phyloP scores from a whole-genome alignment of 2,888 invertebrate species.

The Stegophylla sp. region DNA sequence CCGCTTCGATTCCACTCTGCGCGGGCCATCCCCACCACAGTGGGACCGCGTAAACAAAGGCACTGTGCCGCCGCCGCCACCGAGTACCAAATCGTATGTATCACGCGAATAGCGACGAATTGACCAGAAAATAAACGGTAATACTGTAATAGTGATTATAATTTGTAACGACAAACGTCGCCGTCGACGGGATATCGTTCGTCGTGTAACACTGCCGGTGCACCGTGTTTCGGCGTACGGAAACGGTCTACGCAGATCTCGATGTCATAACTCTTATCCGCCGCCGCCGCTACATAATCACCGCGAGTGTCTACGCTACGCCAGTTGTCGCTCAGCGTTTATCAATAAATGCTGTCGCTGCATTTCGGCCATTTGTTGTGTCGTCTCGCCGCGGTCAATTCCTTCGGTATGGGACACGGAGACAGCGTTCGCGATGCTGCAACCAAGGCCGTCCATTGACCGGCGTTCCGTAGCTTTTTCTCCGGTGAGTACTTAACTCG shows the following conservation, averaged over 20 bases:
- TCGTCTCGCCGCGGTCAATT: too few species aligned
- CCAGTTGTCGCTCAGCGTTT: background rate
- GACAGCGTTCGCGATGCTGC: background rate
- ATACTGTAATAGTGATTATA: background rate
- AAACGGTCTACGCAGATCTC: too few species aligned
- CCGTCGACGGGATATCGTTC: too few species aligned
- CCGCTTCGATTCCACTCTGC: constrained; percentile 30
- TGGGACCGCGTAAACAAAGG: constrained; percentile 54
- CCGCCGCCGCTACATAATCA: constrained; percentile 30
- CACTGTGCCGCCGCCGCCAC: constrained; percentile 17
- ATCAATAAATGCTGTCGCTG: background rate
- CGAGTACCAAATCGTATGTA: constrained; percentile 3
- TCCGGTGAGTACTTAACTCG: constrained; percentile 17
- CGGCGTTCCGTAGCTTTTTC: constrained; percentile 11
- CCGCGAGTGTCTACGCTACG: background rate
- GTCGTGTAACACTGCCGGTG: too few species aligned
- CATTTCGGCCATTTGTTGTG: background rate
- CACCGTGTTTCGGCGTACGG: too few species aligned
- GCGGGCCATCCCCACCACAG: constrained; percentile 32
- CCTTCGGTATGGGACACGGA: background rate
- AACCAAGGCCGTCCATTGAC: constrained; percentile 1
- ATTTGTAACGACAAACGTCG: background rate
- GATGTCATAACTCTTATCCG: too few species aligned
- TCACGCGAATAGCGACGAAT: background rate
- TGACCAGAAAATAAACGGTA: background rate